phyloP scores from a whole-genome alignment of 2,113 vertebrate genomes.

The Poecilia latipinna region DNA sequence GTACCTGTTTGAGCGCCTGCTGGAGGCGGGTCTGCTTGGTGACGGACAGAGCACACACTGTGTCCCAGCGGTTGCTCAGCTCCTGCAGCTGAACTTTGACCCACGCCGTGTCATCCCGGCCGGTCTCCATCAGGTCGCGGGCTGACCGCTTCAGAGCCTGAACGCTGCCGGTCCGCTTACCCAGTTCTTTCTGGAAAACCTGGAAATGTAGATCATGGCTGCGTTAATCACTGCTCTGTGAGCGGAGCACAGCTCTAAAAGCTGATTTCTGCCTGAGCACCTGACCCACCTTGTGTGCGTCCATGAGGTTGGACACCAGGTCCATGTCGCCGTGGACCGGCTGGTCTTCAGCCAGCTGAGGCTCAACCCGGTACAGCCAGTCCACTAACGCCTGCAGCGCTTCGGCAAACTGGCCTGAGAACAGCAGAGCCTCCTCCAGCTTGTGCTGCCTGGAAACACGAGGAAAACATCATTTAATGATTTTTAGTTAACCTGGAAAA shows the following conservation, averaged over 20 bases:
- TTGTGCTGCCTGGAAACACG: constrained; percentile 90
- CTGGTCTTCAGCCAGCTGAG: constrained; percentile 94
- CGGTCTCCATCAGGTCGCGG: constrained; percentile 93
- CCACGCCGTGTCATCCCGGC: constrained; percentile 94
- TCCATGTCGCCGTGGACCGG: constrained; percentile 96
- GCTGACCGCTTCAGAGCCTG: constrained; percentile 95
- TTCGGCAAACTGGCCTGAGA: constrained; percentile 98
- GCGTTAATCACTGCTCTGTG: not conserved
- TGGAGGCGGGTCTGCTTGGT: constrained; percentile 95
- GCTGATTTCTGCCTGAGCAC: not conserved
- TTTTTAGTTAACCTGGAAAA: no score
- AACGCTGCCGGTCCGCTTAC: constrained; percentile 92
- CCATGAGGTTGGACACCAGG: constrained; percentile 97
- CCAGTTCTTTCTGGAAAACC: constrained; percentile 98
- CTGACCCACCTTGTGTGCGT: constrained; percentile 91
- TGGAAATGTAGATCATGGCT: constrained; percentile 44
- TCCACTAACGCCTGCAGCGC: constrained; percentile 96
- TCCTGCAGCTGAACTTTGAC: constrained; percentile 98
- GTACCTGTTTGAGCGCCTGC: constrained; percentile 93
- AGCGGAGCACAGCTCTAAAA: no score
- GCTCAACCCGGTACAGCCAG: constrained; percentile 97
- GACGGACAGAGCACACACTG: constrained; percentile 93
- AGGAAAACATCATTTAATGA: not conserved
- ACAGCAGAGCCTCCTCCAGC: constrained; percentile 96
- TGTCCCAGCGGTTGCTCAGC: constrained; percentile 97